phyloP scores from a whole-genome alignment of 2,888 invertebrate genomes.

The Parapristionchus giblindavisi region DNA sequence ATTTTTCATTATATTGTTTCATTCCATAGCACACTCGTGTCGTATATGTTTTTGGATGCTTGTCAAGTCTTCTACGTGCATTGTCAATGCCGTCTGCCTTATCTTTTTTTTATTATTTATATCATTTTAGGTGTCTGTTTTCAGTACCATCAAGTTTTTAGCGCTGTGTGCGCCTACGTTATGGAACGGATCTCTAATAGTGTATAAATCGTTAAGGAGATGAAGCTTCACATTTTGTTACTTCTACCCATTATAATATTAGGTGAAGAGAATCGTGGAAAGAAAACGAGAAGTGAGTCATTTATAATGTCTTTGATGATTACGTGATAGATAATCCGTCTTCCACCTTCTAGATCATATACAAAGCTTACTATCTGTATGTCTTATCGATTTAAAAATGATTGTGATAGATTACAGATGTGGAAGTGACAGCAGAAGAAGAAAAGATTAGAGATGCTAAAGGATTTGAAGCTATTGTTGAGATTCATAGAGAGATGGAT shows the following conservation, averaged over 20 bases:
- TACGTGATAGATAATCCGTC: neutral
- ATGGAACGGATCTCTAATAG: slow-evolving; percentile 6
- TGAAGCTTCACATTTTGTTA: neutral
- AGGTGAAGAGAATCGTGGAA: slow-evolving; percentile 6
- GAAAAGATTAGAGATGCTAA: slow-evolving; percentile 77
- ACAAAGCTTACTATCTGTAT: too few species aligned
- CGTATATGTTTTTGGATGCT: too few species aligned
- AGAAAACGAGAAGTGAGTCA: slow-evolving; percentile 33
- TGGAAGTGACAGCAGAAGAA: slow-evolving; percentile 67
- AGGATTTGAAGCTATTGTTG: slow-evolving; percentile 90
- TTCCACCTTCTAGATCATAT: too few species aligned
- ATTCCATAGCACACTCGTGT: too few species aligned
- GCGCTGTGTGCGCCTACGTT: neutral
- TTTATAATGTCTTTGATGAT: slow-evolving; percentile 6
- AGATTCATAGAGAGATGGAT: slow-evolving; percentile 91
- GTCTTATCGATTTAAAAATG: slow-evolving; percentile 2
- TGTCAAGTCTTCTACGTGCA: too few species aligned
- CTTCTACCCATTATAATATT: neutral
- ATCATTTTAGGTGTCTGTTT: slow-evolving; percentile 7
- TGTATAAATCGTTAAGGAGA: slow-evolving; percentile 22
- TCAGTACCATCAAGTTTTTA: neutral
- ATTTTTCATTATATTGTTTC: too few species aligned
- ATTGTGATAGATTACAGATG: slow-evolving; percentile 52
- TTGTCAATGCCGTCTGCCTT: too few species aligned
- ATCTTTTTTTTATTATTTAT: too few species aligned